phyloP scores from a whole-genome alignment of 1,140 invertebrate species.

The Riptortus pedestris region DNA sequence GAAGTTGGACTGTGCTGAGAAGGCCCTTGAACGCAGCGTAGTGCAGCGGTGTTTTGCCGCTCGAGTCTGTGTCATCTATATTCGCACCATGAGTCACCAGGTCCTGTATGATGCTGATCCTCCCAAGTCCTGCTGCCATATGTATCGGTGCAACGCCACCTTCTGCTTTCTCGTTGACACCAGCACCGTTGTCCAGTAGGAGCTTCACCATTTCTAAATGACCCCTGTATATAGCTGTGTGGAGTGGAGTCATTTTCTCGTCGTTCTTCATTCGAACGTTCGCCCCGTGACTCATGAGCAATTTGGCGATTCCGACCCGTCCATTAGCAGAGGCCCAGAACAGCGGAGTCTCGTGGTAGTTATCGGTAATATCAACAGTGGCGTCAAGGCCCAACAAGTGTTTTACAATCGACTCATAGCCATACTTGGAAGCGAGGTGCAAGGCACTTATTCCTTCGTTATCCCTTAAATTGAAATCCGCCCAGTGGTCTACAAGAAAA shows the following conservation, averaged over 20 bases:
- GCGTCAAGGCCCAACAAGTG: background rate
- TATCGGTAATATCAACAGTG: background rate
- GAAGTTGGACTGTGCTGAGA: background rate
- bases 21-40: background rate
- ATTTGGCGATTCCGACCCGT: background rate
- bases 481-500: background rate
- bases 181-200: conserved; percentile 74
- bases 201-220: conserved; percentile 75
- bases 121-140: background rate
- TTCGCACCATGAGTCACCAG: background rate
- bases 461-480: background rate
- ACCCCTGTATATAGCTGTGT: conserved; percentile 78
- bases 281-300: conserved; percentile 34
- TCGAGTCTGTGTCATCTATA: background rate
- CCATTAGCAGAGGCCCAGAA: background rate
- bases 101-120: background rate
- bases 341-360: background rate
- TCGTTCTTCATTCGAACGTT: conserved; percentile 80
- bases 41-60: background rate
- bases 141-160: conserved; percentile 56
- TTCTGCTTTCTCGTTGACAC: conserved; percentile 76
- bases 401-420: background rate
- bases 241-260: conserved; percentile 84
- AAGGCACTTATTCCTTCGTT: background rate
- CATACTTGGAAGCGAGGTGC: background rate